Conservation (phyloP, 2,113 vertebrate species). For the Numida meleagris region DNA sequence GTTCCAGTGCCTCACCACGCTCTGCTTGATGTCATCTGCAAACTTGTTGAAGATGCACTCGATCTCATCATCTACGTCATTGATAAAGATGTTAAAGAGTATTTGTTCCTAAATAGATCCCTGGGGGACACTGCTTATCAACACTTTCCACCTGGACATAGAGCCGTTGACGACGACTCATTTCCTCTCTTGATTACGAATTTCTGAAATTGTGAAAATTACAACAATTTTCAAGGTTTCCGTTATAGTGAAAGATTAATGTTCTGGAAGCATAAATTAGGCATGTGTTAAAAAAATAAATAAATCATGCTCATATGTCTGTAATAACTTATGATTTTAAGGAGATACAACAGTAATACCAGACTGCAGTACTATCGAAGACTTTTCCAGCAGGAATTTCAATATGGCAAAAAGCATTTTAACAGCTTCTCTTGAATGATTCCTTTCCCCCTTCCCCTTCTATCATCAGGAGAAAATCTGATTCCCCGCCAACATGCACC, state of each 20-base stretch:
- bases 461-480: neutral
- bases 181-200: neutral
- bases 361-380: neutral
- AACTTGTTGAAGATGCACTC: too few species aligned
- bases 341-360: neutral
- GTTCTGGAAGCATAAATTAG: neutral
- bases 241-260: too few species aligned
- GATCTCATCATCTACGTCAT: too few species aligned
- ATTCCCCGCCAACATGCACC: neutral
- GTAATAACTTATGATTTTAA: neutral
- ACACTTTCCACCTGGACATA: too few species aligned
- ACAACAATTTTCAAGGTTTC: too few species aligned
- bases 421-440: neutral
- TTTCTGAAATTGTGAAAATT: neutral
- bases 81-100: too few species aligned
- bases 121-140: too few species aligned
- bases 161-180: neutral
- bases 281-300: neutral
- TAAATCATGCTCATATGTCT: neutral
- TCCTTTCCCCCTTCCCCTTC: neutral
- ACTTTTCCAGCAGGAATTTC: neutral
- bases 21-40: too few species aligned
- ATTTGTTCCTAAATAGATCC: too few species aligned
- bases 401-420: neutral
- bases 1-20: too few species aligned